Evolutionary conservation across 1,140 invertebrate genomes (phyloP).

Genomic region (Sitophilus oryzae): DNA sequence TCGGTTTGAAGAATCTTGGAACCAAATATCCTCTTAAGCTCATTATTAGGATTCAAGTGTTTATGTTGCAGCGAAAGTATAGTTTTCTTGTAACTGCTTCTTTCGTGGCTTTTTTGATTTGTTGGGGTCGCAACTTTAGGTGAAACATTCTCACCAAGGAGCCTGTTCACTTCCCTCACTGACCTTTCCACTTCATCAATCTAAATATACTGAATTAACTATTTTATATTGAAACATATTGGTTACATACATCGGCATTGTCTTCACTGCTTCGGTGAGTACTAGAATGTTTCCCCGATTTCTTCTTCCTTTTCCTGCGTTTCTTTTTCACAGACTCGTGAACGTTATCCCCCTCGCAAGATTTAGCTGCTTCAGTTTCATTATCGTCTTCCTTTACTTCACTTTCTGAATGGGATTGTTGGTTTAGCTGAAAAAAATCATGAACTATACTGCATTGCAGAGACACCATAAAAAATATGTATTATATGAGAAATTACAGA

Average conservation of each 20-base stretch:
- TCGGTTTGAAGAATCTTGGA: constrained; percentile 68
- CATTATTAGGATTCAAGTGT: constrained; percentile 76
- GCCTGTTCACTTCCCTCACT: constrained; percentile 64
- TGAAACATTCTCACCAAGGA: constrained; percentile 54
- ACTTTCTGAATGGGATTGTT: constrained; percentile 58
- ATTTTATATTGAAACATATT: background rate
- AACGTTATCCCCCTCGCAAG: constrained; percentile 40
- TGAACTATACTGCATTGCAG: constrained; percentile 5
- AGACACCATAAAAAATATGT: background rate
- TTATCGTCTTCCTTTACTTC: constrained; percentile 67
- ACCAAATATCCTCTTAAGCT: constrained; percentile 80
- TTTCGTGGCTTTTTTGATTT: constrained; percentile 34
- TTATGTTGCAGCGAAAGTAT: constrained; percentile 62
- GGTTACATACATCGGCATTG: constrained; percentile 51
- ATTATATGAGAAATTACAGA: constrained; percentile 1
- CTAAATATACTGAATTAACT: constrained; percentile 32
- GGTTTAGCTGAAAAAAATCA: constrained; percentile 48
- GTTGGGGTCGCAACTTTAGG: constrained; percentile 36
- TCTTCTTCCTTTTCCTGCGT: constrained; percentile 63
- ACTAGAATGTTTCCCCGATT: constrained; percentile 46
- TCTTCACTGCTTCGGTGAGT: constrained; percentile 55
- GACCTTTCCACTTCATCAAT: constrained; percentile 71
- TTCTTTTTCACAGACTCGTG: constrained; percentile 49
- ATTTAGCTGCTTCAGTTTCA: constrained; percentile 53
- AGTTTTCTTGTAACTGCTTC: constrained; percentile 42